Conservation (phyloP, 2,888 invertebrate genomes). For the Myopa tessellatipennis region DNA sequence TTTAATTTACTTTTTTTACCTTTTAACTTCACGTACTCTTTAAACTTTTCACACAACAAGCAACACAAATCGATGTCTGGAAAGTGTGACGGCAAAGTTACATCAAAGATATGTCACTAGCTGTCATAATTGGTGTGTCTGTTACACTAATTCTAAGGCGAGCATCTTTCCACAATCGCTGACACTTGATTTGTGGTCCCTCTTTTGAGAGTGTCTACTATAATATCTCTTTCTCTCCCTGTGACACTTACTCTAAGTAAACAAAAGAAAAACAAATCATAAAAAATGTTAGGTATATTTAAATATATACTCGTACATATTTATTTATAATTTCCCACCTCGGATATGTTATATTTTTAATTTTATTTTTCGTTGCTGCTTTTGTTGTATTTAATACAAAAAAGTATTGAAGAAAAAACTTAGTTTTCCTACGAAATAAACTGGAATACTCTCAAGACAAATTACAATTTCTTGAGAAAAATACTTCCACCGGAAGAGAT, state of each 20-base stretch:
- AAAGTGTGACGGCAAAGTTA: conserved; percentile 32
- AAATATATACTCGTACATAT: too few relatives aligned
- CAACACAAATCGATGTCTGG: neutral
- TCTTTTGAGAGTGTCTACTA: too few relatives aligned
- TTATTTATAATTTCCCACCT: neutral
- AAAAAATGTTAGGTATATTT: too few relatives aligned
- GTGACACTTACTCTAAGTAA: neutral
- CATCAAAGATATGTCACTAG: conserved; percentile 43
- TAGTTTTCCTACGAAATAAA: conserved; percentile 32
- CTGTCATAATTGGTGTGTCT: conserved; percentile 45
- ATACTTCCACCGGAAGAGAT: neutral
- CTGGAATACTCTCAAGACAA: conserved; percentile 8
- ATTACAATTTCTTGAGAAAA: conserved; percentile 30
- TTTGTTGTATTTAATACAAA: neutral
- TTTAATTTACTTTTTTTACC: too few relatives aligned
- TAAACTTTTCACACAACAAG: neutral
- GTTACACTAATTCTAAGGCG: conserved; percentile 41
- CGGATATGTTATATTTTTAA: neutral
- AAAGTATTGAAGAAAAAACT: neutral
- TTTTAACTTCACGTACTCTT: too few relatives aligned
- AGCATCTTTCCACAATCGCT: neutral
- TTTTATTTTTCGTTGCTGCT: too few relatives aligned
- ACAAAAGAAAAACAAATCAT: neutral
- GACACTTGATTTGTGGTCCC: too few relatives aligned
- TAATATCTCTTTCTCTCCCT: neutral